Evolutionary conservation across 2,888 invertebrate genomes (phyloP).

Genomic region (Leucoma salicis): DNA sequence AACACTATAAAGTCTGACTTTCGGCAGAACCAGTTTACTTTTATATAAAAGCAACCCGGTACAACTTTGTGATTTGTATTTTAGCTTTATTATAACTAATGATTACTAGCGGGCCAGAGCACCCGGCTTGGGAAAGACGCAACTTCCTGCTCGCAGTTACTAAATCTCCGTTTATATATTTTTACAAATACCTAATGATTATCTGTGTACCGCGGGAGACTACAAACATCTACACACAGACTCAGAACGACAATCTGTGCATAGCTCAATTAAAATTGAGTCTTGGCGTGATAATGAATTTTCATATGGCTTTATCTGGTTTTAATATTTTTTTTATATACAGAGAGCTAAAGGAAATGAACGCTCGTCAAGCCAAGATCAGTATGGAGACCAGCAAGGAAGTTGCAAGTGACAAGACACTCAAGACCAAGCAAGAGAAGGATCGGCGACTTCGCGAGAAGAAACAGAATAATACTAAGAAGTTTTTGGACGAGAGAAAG

Average conservation of each 20-base stretch:
- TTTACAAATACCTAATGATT: no score
- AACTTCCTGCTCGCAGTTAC: no score
- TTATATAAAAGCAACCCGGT: neutral
- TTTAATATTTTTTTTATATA: neutral
- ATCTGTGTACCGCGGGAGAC: no score
- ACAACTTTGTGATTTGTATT: no score
- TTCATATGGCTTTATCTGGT: no score
- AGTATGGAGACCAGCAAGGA: slow-evolving; percentile 98
- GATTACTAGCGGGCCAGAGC: no score
- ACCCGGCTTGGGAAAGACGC: no score
- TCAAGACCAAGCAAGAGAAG: slow-evolving; percentile 98
- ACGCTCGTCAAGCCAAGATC: slow-evolving; percentile 95
- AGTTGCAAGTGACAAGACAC: slow-evolving; percentile 96
- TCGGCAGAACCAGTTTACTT: neutral
- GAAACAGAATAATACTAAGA: slow-evolving; percentile 98
- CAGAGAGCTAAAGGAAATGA: slow-evolving; percentile 97
- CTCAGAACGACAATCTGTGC: no score
- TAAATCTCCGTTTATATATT: no score
- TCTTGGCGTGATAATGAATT: no score
- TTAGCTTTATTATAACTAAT: neutral
- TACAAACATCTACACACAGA: no score
- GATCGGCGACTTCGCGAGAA: slow-evolving; percentile 96
- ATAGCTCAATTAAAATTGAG: no score
- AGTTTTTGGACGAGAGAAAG: slow-evolving; percentile 97
- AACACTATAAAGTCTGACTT: neutral